Base-by-base conservation (phyloP, 1,140 invertebrate species). In the Drosophila takahashii region DNA sequence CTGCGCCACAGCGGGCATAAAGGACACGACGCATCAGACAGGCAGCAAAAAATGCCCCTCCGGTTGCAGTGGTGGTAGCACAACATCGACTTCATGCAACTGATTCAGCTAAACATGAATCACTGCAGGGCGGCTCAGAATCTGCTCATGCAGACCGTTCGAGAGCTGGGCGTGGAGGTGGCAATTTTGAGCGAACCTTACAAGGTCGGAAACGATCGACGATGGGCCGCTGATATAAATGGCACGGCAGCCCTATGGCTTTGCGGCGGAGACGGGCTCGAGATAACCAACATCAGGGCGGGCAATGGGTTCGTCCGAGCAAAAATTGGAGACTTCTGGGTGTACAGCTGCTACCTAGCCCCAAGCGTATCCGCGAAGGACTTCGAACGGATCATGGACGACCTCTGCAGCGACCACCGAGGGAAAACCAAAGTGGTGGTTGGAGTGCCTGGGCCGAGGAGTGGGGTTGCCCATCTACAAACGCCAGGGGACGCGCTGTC, bases 401-500 rank as follows among this genome's bases (percentile, higher is more conserved):
- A 45, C 4, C 22, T 45, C 3, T 37, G 36, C 36, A 37, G 36
- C 36, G 36, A 37, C 11, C 11, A 4, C 36, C 36, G 36, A 37
- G 36, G 11, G 11, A 1, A 7, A 7, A 7, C 6, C 5, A 29
- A 29, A 7, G 27, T 29, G 27, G 27, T 6, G 36, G 10, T 10
- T 48, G 29, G 5, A 32, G 27, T 10, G 47, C 47, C 47, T 50
- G 27, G 27, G 27, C 47, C 47, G 11, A 32, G 26, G 47, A 32
- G 10, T 34, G 32, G 32, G 32, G 32, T 0, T 11, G 8, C 9
- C 8, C 4, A 9, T 50, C 8, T 29, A 29, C 27, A 7, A 29
- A 29, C 7, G 5, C 6, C 27, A 29, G 27, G 27, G 27, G 27
- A 27, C 6, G 22, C 22, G 22, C 22, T 22, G 22, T 22, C 22